These are phyloP conservation scores for Acipenser transmontanus DNA, from an alignment of 2,797 vertebrate species.

Conservation along the genomic window DNA sequence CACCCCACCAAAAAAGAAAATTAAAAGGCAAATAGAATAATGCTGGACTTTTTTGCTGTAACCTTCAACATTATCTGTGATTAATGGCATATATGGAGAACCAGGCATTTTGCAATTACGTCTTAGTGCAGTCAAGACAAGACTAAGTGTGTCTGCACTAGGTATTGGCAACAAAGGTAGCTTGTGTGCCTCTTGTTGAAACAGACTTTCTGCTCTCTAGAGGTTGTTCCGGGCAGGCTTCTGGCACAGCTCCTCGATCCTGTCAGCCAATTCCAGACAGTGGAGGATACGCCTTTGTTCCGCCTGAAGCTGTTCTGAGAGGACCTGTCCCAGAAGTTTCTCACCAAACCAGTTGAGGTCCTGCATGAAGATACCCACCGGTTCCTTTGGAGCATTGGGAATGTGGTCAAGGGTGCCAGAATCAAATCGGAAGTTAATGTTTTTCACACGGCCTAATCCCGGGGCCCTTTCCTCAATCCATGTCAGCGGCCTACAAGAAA, in stretches of 20 bases:
- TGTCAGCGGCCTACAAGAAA: constrained; percentile 60
- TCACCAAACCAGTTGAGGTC: constrained; percentile 76
- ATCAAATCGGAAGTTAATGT: constrained; percentile 75
- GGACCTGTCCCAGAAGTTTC: constrained; percentile 69
- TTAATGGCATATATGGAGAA: no score
- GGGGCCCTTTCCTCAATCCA: constrained; percentile 87
- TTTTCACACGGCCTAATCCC: constrained; percentile 67
- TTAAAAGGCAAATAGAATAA: no score
- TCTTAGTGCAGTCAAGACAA: no score
- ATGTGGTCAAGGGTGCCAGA: constrained; percentile 66
- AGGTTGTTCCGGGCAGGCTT: constrained; percentile 25
- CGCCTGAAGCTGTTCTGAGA: constrained; percentile 55
- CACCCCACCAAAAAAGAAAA: no score
- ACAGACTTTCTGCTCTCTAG: constrained; percentile 7
- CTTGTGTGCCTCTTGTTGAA: no score
- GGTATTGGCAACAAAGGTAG: no score
- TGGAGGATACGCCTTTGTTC: constrained; percentile 72
- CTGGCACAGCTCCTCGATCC: constrained; percentile 63
- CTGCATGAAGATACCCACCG: constrained; percentile 84
- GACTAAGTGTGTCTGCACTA: no score
- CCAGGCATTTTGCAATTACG: no score
- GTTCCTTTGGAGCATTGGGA: constrained; percentile 53
- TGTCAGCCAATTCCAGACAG: constrained; percentile 73
- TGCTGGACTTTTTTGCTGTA: no score
- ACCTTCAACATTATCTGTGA: no score